phyloP scores from a whole-genome alignment of 2,888 invertebrate genomes.

The Abrostola triplasia region DNA sequence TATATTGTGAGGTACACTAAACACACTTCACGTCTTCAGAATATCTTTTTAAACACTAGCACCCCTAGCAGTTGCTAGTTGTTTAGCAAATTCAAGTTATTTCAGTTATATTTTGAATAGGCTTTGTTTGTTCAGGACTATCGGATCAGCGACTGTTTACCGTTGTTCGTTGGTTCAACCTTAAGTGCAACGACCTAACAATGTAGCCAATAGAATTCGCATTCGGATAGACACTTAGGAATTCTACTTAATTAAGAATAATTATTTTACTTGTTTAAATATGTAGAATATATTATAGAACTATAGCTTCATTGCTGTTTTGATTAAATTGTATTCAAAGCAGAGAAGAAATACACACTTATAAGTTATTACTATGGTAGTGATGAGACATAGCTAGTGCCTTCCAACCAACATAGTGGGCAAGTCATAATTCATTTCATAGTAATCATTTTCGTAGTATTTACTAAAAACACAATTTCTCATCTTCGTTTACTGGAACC shows the following conservation, averaged over 20 bases:
- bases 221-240: not conserved
- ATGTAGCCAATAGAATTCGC: conserved; percentile 1
- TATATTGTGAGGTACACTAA: not conserved
- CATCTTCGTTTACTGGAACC: conserved; percentile 19
- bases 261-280: not conserved
- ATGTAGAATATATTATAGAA: too few relatives aligned
- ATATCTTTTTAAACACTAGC: conserved; percentile 1
- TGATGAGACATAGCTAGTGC: not conserved
- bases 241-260: not conserved
- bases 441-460: conserved; percentile 8
- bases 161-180: conserved; percentile 6
- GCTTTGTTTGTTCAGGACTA: conserved; percentile 42
- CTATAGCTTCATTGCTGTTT: too few relatives aligned
- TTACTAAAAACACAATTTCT: conserved; percentile 16
- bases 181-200: conserved; percentile 28
- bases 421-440: conserved; percentile 9
- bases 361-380: not conserved
- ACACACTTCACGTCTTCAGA: not conserved
- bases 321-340: too few relatives aligned
- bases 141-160: conserved; percentile 11
- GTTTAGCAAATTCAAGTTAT: conserved; percentile 24
- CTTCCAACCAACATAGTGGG: not conserved
- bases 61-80: conserved; percentile 12
- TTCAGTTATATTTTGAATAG: conserved; percentile 26
- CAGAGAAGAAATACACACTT: too few relatives aligned